Evolutionary conservation across 2,888 invertebrate genomes (phyloP), one percentile per base, ranked within the genome.

Genomic region (Meganola albula): DNA sequence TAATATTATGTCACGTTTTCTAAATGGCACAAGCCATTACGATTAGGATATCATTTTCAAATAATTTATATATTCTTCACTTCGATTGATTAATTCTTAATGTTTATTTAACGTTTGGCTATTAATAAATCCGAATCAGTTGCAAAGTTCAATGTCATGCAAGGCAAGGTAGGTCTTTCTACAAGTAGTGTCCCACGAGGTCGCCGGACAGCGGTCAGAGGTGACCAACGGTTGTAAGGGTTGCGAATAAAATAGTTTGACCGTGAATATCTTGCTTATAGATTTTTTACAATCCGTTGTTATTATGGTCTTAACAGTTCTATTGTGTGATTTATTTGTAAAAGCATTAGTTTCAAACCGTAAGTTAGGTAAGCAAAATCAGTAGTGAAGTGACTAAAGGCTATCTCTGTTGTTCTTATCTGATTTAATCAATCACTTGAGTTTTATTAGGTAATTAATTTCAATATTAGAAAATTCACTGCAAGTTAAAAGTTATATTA

Each of bases 221-320:
- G 80, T 83, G 80, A 68, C 65, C 74, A 83, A 82, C 82, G 82
- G 77, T 53, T 63, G 51, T 36, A 57, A 60, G 70, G 78, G 79
- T 78, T 75, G 80, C 78, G 59, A 78, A 79, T 78, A 60, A 65
- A 61, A 57, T 44, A 53, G 23, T 58, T 66, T 64, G 63, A 61
- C 68, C 61, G 39, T 57, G 58, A 56, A n/a, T n/a, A n/a, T n/a
- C n/a, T n/a, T n/a, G n/a, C n/a, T n/a, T n/a, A n/a, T n/a, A n/a
- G n/a, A n/a, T n/a, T n/a, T n/a, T n/a, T n/a, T n/a, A n/a, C n/a
- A n/a, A n/a, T n/a, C n/a, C n/a, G n/a, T n/a, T n/a, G n/a, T n/a
- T n/a, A n/a, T n/a, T n/a, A n/a, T n/a, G n/a, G n/a, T n/a, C n/a
- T n/a, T n/a, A n/a, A n/a, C n/a, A n/a, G n/a, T n/a, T n/a, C n/a